Evolutionary conservation across 2,113 vertebrate genomes (phyloP).

Genomic region (Myotis lucifugus): DNA sequence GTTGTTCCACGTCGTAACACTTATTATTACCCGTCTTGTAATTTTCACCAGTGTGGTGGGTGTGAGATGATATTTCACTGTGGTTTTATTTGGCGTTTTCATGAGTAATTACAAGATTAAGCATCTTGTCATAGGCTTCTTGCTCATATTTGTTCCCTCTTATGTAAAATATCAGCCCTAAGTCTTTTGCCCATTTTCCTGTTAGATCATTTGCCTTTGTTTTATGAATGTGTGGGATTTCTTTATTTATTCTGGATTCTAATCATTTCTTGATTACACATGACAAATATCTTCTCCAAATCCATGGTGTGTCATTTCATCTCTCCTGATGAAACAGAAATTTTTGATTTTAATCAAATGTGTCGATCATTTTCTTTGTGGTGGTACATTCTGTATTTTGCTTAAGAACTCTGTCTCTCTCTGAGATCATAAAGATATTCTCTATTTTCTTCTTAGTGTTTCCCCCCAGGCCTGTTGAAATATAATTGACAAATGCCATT

Average conservation of each 20-base stretch:
- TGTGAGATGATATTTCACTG: neutral
- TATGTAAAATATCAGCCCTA: neutral
- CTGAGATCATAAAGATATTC: neutral
- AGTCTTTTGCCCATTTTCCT: neutral
- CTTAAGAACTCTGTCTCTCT: neutral
- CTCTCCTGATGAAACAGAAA: neutral
- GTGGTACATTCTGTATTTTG: neutral
- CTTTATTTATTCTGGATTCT: neutral
- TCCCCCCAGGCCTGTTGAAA: neutral
- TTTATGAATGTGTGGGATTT: neutral
- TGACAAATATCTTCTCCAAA: neutral
- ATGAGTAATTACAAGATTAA: neutral
- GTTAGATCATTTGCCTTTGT: neutral
- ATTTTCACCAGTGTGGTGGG: neutral
- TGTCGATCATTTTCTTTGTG: neutral
- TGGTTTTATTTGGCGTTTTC: conserved; percentile 44
- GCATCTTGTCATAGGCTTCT: neutral
- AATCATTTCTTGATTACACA: neutral
- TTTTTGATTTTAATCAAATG: neutral
- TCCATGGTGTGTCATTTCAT: neutral
- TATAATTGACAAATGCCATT: neutral
- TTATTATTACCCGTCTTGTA: neutral
- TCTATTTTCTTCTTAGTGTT: neutral
- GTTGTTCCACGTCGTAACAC: neutral
- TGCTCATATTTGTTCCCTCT: neutral